phyloP scores from a whole-genome alignment of 2,113 vertebrate genomes.

The Coptodon rendalli region DNA sequence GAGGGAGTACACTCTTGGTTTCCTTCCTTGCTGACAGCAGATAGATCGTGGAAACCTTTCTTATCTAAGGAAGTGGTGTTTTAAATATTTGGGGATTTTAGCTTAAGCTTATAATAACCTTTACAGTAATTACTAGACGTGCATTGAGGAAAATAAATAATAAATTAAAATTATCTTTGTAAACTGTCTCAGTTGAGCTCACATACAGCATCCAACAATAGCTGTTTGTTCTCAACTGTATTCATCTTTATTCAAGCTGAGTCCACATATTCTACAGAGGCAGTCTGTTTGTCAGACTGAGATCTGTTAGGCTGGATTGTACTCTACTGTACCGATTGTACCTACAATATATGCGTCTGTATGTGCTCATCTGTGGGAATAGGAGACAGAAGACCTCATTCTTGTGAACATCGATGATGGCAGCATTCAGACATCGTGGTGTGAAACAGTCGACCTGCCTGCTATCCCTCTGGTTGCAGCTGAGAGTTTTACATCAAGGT shows the following conservation, averaged over 20 bases:
- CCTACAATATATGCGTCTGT: neutral
- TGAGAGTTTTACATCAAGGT: slow-evolving; percentile 84
- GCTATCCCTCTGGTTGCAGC: slow-evolving; percentile 77
- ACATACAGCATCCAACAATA: neutral
- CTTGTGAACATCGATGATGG: slow-evolving; percentile 88
- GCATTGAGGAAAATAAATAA: neutral
- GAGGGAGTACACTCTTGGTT: neutral
- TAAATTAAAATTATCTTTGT: neutral
- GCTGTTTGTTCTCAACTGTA: neutral
- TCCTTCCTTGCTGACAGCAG: neutral
- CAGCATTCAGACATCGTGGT: slow-evolving; percentile 69
- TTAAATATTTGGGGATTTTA: neutral
- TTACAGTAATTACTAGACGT: neutral
- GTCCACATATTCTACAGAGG: slow-evolving; percentile 20
- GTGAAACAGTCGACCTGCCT: slow-evolving; percentile 67
- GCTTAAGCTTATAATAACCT: neutral
- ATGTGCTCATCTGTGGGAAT: neutral
- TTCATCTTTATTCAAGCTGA: slow-evolving; percentile 14
- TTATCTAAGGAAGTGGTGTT: neutral
- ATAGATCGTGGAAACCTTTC: neutral
- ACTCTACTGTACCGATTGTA: slow-evolving; percentile 6
- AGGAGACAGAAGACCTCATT: slow-evolving; percentile 90
- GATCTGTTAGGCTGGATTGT: neutral
- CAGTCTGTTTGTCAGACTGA: neutral
- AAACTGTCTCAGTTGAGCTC: neutral